phyloP scores from a whole-genome alignment of 2,888 invertebrate species.

The Lypha dubia region DNA sequence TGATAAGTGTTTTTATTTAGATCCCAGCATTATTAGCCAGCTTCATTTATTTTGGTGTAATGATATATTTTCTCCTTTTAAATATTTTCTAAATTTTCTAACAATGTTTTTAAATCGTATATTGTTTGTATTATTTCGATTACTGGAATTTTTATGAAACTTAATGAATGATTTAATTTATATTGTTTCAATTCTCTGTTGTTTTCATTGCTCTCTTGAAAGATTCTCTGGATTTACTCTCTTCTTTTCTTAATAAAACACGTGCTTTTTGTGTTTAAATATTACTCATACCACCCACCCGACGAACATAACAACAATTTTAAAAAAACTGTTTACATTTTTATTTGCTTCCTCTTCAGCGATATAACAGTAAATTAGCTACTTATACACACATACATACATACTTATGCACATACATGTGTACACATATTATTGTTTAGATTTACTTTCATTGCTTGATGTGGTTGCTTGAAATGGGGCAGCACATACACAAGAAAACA shows the following conservation, averaged over 20 bases:
- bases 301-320: too few relatives aligned
- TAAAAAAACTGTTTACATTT: background rate
- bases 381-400: background rate
- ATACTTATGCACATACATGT: background rate
- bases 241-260: constrained; percentile 45
- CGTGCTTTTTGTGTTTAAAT: constrained; percentile 58
- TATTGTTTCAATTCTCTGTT: constrained; percentile 12
- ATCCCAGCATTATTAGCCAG: too few relatives aligned
- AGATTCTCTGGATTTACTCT: background rate
- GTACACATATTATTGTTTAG: background rate
- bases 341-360: background rate
- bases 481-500: background rate
- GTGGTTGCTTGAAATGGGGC: background rate
- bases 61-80: too few relatives aligned
- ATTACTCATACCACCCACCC: constrained; percentile 19
- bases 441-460: background rate
- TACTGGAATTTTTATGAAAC: background rate
- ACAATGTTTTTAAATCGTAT: too few relatives aligned
- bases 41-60: background rate
- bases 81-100: too few relatives aligned
- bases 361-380: constrained; percentile 38
- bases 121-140: background rate
- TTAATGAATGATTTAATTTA: background rate
- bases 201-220: background rate
- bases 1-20: too few relatives aligned